Base-by-base conservation (phyloP, 2,797 vertebrate species). In the Pachyuromys duprasi region DNA sequence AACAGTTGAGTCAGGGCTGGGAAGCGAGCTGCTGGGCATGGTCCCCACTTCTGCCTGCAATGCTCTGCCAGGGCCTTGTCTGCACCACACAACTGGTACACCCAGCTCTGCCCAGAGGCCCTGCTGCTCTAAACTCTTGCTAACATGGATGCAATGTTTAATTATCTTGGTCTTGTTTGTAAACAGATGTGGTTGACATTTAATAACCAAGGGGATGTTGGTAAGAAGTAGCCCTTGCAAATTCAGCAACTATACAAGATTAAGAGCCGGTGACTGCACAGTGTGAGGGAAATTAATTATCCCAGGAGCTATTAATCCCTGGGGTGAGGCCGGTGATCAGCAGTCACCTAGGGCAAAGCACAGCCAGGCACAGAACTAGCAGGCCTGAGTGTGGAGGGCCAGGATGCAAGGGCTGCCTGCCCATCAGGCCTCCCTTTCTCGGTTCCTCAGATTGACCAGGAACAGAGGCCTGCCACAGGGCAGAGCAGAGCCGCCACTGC, bases 181-280 rank as follows among this genome's bases (percentile, higher is more conserved):
- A 94, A 92, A n/a, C 57, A 75, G 92, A 95, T 0, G 63, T 53
- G 92, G 86, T 67, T 87, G 95, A 42, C 31, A 79, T 72, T 96
- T 97, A 70, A 95, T 20, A 90, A 84, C 28, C 5, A 5, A 81
- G 80, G 92, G 65, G 83, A 62, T 33, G 36, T 33, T 4, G 12
- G 28, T 72, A 63, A 26, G 94, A 65, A 92, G 65, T 26, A 39
- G 55, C 81, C 62, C 36, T 62, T 33, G 18, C 53, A 57, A 78
- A 75, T 33, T 55, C 13, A 39, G 78, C 33, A 93, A 92, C 42
- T 18, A 28, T 60, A 67, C 0, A 0, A 60, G 91, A 95, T 87
- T 65, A 31, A 90, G 96, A 96, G n/a, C 49, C 5, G 78, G 42
- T 0, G 4, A 12, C 31, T 1, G 26, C 0, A 0, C 60, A 90